Evolutionary conservation across 1,140 invertebrate species (phyloP), one percentile per base, ranked within the genome.

Genomic region (Macrosteles quadrilineatus): DNA sequence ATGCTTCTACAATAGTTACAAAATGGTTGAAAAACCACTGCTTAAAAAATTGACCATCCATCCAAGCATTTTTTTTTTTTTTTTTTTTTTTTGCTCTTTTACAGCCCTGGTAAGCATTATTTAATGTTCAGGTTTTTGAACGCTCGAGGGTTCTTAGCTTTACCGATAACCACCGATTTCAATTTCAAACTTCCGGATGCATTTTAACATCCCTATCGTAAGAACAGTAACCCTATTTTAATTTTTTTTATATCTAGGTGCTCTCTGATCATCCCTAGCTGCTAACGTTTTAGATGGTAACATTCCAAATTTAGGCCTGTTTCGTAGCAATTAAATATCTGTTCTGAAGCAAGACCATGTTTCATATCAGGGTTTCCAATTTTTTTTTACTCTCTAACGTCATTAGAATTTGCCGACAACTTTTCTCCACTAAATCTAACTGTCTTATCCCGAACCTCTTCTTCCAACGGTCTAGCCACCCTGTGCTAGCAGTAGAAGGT

Each of bases 221-320:
- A 50, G n/a, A 50, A 50, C 47, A 4, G 47, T 50, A 50, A 50
- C 47, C n/a, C 21, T 50, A n/a, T 50, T n/a, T 21, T 50, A 19
- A 6, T 36, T 19, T 19, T 50, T 50, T 50, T 50, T 50, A 19
- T 19, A 19, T 11, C 47, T 19, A 50, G 47, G n/a, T 9, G 47
- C n/a, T 3, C 14, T 50, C 6, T 50, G 6, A 9, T 50, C 47
- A 11, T 19, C 4, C n/a, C n/a, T 50, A n/a, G 47, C 6, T 6
- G 47, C 47, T 11, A 50, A 4, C 3, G 47, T 50, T 6, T 19
- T 11, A 19, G 6, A 11, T 11, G 47, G 21, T 21, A 50, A n/a
- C 14, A 50, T 19, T 19, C 14, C 14, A 36, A 36, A 36, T 36
- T 36, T 36, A 36, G 14, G 14, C 32, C 32, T 6, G 4, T 36